These are phyloP conservation scores for Drosophila acutilabella DNA, from an alignment of 2,888 invertebrate genomes.

Conservation along the genomic window DNA sequence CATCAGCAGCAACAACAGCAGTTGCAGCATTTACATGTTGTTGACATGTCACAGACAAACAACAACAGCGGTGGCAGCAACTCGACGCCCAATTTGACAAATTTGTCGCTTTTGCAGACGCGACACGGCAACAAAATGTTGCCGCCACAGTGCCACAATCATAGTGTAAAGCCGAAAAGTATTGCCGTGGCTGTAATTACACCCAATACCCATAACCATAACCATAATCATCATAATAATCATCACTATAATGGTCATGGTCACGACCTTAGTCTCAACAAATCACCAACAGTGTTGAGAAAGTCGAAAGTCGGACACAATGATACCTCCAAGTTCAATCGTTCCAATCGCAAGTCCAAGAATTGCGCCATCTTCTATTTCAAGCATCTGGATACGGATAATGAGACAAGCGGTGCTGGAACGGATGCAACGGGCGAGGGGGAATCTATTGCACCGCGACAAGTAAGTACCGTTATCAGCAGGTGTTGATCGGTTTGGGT, in stretches of 20 bases:
- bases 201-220: constrained; percentile 75
- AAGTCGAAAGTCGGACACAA: constrained; percentile 82
- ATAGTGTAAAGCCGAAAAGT: constrained; percentile 69
- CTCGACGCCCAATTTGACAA: constrained; percentile 48
- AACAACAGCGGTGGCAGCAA: constrained; percentile 29
- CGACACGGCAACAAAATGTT: constrained; percentile 69
- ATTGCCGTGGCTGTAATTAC: constrained; percentile 82
- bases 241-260: constrained; percentile 35
- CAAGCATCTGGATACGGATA: constrained; percentile 94
- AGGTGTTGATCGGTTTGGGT: constrained; percentile 23
- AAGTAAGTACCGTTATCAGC: constrained; percentile 79
- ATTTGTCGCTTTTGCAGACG: constrained; percentile 58
- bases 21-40: constrained; percentile 28
- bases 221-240: constrained; percentile 27
- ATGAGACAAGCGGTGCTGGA: constrained; percentile 87
- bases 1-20: constrained; percentile 17
- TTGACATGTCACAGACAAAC: constrained; percentile 48
- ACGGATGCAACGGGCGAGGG: constrained; percentile 66
- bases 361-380: constrained; percentile 94
- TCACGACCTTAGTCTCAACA: constrained; percentile 60
- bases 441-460: constrained; percentile 40
- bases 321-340: constrained; percentile 88
- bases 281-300: constrained; percentile 80
- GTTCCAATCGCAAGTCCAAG: constrained; percentile 91
- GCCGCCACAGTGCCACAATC: constrained; percentile 56